Evolutionary conservation across 1,140 invertebrate genomes (phyloP).

Genomic region (Daktulosphaira vitifoliae): DNA sequence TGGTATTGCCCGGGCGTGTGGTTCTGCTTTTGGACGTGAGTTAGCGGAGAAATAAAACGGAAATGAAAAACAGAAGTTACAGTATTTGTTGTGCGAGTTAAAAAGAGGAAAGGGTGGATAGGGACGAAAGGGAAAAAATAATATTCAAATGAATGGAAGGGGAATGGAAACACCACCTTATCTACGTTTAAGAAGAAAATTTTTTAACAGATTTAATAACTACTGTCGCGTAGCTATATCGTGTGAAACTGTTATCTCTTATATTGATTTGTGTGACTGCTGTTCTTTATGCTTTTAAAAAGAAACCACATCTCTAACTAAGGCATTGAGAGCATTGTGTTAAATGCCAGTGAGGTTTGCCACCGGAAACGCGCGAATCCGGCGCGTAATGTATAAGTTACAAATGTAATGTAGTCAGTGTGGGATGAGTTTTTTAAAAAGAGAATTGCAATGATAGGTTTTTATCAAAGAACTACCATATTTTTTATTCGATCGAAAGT

Average conservation of each 20-base stretch:
- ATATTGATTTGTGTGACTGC: conserved; percentile 27
- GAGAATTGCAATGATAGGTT: too few relatives aligned
- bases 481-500: too few relatives aligned
- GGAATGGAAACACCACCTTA: conserved; percentile 14
- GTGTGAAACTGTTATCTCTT: conserved; percentile 26
- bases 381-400: conserved; percentile 9
- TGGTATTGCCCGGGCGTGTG: background rate
- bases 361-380: conserved; percentile 14
- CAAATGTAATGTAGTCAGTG: too few relatives aligned
- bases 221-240: background rate
- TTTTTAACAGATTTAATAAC: conserved; percentile 29
- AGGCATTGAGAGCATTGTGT: conserved; percentile 9
- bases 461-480: too few relatives aligned
- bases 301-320: background rate
- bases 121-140: background rate
- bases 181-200: conserved; percentile 20
- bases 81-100: conserved; percentile 7
- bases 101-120: background rate
- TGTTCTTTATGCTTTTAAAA: background rate
- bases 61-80: conserved; percentile 31
- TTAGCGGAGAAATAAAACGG: conserved; percentile 12
- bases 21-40: background rate
- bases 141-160: conserved; percentile 15
- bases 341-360: conserved; percentile 6
- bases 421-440: too few relatives aligned